Conservation (phyloP, 2,888 invertebrate genomes). For the Gnatocerus cornutus region DNA sequence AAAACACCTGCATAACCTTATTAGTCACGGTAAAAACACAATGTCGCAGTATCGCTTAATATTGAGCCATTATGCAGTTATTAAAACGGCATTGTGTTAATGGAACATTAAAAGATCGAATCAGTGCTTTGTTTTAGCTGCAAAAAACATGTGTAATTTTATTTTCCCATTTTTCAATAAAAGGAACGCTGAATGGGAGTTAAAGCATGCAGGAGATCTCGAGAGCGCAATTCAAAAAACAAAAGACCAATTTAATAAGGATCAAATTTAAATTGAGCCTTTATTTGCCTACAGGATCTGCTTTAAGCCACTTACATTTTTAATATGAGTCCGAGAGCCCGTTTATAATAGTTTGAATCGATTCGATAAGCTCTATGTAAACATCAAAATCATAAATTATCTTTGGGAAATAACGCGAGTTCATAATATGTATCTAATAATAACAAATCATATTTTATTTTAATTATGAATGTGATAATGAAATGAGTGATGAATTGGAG, state of each 20-base stretch:
- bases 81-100: conserved; percentile 45
- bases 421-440: conserved; percentile 2
- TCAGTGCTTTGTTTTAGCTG: conserved; percentile 11
- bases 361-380: conserved; percentile 58
- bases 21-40: conserved; percentile 51
- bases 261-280: conserved; percentile 70
- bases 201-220: conserved; percentile 60
- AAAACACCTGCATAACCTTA: conserved; percentile 53
- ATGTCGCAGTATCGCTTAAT: conserved; percentile 49
- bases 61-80: conserved; percentile 35
- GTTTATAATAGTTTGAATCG: conserved; percentile 58
- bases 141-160: background rate
- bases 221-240: conserved; percentile 68
- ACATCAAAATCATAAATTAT: conserved; percentile 53
- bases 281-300: conserved; percentile 69
- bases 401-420: conserved; percentile 1
- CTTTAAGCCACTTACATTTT: conserved; percentile 70
- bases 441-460: background rate
- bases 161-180: conserved; percentile 3
- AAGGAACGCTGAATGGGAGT: background rate
- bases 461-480: conserved; percentile 1
- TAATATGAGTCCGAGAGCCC: conserved; percentile 63
- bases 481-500: background rate
- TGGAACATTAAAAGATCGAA: conserved; percentile 43
- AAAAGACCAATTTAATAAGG: conserved; percentile 70